Percentiles rank a stretch among this genome's conserved stretches.
Conservation (phyloP, 2,888 invertebrate genomes). For the Galeopsomyia nigrocyanea region DNA sequence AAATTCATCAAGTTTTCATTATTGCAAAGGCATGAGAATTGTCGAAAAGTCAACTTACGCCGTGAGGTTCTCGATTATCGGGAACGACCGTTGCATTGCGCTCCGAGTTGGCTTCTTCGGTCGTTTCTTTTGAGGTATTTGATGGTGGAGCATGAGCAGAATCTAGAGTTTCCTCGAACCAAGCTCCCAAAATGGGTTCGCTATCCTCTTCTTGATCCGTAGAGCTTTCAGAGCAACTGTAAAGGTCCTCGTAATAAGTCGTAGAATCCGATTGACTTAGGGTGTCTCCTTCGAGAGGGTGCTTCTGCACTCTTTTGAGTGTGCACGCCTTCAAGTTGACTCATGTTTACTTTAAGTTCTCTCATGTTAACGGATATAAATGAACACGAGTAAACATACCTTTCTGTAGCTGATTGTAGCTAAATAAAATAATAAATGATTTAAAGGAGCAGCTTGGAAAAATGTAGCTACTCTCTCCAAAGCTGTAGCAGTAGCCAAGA, state of each 20-base stretch:
- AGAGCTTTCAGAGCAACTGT: slow-evolving; percentile 91
- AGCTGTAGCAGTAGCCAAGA: slow-evolving; percentile 77
- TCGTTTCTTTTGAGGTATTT: slow-evolving; percentile 73
- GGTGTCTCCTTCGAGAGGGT: slow-evolving; percentile 88
- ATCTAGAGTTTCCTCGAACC: slow-evolving; percentile 94
- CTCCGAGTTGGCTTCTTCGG: slow-evolving; percentile 70
- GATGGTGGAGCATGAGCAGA: slow-evolving; percentile 77
- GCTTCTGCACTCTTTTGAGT: slow-evolving; percentile 84
- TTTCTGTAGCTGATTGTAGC: slow-evolving; percentile 93
- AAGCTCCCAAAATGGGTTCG: slow-evolving; percentile 89
- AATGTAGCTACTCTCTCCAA: slow-evolving; percentile 80
- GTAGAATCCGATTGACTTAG: slow-evolving; percentile 91
- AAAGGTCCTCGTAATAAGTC: slow-evolving; percentile 95
- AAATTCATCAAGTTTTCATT: slow-evolving; percentile 13
- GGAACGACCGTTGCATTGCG: slow-evolving; percentile 76
- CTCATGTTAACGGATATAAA: too few relatives aligned
- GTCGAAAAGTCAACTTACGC: slow-evolving; percentile 66
- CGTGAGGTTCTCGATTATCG: slow-evolving; percentile 84
- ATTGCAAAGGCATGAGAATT: slow-evolving; percentile 3
- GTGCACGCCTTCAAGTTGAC: slow-evolving; percentile 77
- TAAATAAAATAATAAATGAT: slow-evolving; percentile 87
- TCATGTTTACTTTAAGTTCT: background rate
- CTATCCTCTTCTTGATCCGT: slow-evolving; percentile 88
- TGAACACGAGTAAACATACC: slow-evolving; percentile 60
- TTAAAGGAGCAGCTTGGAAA: slow-evolving; percentile 79